These are phyloP conservation scores for Ruditapes philippinarum DNA, from an alignment of 1,140 invertebrate species.

Conservation along the genomic window DNA sequence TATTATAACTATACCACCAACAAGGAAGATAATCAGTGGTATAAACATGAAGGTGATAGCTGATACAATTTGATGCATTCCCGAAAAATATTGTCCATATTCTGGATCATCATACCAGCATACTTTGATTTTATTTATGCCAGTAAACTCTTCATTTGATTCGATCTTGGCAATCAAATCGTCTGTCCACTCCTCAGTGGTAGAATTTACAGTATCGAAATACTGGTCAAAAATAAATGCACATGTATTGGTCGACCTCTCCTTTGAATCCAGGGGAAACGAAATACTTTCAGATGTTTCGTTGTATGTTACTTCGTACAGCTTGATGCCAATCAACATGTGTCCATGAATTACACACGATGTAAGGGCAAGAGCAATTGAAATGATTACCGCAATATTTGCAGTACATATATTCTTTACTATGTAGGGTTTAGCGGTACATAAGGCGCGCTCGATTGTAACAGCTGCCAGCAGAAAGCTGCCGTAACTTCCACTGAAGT, in stretches of 20 bases:
- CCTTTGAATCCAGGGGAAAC: no score
- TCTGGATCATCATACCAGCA: not conserved
- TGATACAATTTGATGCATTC: not conserved
- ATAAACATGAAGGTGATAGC: not conserved
- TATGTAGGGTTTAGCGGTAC: slow-evolving; percentile 69
- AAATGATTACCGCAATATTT: not conserved
- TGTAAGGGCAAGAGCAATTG: not conserved
- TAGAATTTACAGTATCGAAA: no score
- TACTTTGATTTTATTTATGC: no score
- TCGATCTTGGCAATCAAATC: no score
- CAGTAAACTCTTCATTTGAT: no score
- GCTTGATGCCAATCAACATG: not conserved
- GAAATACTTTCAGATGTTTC: no score
- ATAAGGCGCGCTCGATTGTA: slow-evolving; percentile 74
- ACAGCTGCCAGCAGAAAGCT: slow-evolving; percentile 73
- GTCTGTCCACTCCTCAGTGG: no score
- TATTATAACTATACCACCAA: not conserved
- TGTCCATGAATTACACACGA: not conserved
- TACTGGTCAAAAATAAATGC: not conserved
- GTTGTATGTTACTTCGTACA: not conserved
- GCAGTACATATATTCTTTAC: slow-evolving; percentile 52
- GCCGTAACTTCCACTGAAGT: slow-evolving; percentile 61
- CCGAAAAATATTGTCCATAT: not conserved
- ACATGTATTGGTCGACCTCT: not conserved
- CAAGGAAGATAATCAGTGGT: not conserved